Percentiles rank a stretch among this genome's conserved stretches.
These are phyloP conservation scores for Acanthis flammea DNA, from an alignment of 2,797 vertebrate genomes.

Conservation along the genomic window DNA sequence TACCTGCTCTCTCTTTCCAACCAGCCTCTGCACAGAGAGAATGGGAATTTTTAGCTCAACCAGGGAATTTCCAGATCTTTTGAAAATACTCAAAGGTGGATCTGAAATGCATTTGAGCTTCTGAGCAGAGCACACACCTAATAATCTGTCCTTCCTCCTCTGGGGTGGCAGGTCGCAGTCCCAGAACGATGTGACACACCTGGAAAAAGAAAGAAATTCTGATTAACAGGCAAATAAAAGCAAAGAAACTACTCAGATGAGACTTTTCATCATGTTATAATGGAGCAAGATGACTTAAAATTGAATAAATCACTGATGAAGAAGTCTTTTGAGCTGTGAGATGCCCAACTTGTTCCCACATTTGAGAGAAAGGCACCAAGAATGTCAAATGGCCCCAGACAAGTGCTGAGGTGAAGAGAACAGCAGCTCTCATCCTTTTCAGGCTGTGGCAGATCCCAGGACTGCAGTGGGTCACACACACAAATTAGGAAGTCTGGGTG, in stretches of 20 bases:
- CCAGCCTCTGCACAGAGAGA: constrained; percentile 85
- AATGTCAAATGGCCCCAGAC: background rate
- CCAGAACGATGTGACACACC: constrained; percentile 97
- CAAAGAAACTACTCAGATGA: background rate
- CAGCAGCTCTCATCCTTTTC: background rate
- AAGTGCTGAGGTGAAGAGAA: background rate
- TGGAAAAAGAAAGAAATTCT: constrained; percentile 50
- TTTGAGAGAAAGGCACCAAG: background rate
- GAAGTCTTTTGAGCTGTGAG: background rate
- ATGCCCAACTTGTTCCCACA: background rate
- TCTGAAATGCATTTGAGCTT: background rate
- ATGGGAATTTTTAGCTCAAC: background rate
- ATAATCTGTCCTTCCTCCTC: constrained; percentile 98
- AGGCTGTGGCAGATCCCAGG: background rate
- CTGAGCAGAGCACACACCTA: constrained; percentile 76
- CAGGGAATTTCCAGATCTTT: background rate
- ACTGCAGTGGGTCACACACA: rapidly evolving
- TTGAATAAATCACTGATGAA: background rate
- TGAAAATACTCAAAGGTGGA: background rate
- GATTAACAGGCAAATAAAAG: background rate
- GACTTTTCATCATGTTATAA: background rate
- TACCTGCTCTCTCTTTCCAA: constrained; percentile 95
- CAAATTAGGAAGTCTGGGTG: background rate
- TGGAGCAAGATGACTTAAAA: background rate
- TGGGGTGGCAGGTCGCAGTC: constrained; percentile 91